Percentiles rank a stretch among this genome's conserved stretches.
These are phyloP conservation scores for Melieria picta DNA, from an alignment of 2,888 invertebrate genomes.

Conservation along the genomic window DNA sequence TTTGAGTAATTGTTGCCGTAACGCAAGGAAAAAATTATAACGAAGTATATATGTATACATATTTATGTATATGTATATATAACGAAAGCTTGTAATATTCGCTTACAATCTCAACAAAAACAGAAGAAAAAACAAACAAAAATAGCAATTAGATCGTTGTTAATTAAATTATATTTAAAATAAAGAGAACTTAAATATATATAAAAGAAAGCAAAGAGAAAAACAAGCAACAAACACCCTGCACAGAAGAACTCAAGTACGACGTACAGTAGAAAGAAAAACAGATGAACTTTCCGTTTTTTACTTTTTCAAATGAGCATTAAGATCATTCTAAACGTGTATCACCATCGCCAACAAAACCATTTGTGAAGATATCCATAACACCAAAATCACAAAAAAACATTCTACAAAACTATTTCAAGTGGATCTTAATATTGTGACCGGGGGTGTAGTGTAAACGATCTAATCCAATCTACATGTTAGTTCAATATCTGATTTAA, in stretches of 20 bases:
- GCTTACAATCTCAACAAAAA: conserved; percentile 52
- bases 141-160: conserved; percentile 53
- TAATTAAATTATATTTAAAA: conserved; percentile 59
- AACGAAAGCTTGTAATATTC: conserved; percentile 49
- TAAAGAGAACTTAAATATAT: conserved; percentile 49
- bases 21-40: conserved; percentile 2
- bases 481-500: conserved; percentile 36
- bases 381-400: conserved; percentile 41
- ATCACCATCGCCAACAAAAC: conserved; percentile 8
- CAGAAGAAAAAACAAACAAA: conserved; percentile 39
- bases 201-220: conserved; percentile 41
- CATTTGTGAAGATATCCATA: conserved; percentile 25
- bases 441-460: conserved; percentile 29
- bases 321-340: not conserved
- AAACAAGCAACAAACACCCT: conserved; percentile 41
- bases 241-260: conserved; percentile 35
- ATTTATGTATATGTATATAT: conserved; percentile 11
- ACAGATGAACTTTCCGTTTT: too few relatives aligned
- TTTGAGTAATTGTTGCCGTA: conserved; percentile 22
- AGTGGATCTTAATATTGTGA: conserved; percentile 29
- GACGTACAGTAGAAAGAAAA: too few relatives aligned
- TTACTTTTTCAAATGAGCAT: too few relatives aligned
- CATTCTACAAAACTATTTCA: conserved; percentile 38
- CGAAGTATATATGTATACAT: conserved; percentile 15
- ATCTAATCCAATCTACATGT: conserved; percentile 39